Evolutionary conservation across 2,797 vertebrate genomes (phyloP), one percentile per base, ranked within the genome.

Genomic region (Gadopsis bispinosus): DNA sequence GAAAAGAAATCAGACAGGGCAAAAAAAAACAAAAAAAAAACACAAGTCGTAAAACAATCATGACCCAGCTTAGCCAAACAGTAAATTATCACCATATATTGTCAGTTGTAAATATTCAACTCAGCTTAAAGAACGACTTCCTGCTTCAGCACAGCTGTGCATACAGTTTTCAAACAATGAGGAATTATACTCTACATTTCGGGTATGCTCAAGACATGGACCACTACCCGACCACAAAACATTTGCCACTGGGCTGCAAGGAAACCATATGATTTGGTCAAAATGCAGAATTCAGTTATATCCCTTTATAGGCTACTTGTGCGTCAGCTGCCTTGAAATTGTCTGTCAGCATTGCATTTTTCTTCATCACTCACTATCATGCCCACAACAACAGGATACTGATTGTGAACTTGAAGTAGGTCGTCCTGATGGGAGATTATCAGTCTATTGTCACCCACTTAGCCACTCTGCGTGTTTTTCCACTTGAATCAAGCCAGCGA

Each of bases 331-430:
- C 29, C 20, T 33, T 43, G 12, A 31, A 29, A 48, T n/a, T 13
- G 2, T 22, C 19, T 22, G 47, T 45, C 8, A 39, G 14, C 26
- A 39, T 17, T 33, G 35, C 50, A 41, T 39, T 39, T 59, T 54
- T 48, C 33, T 20, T 67, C 35, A 20, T 43, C 14, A 19, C 64
- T 64, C 31, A 53, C 19, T 45, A 33, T 45, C 39, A 50, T 71
- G 33, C 16, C 31, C 13, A 22, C 31, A 22, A 26, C 35, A 61
- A 22, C 16, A 59, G 26, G 33, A 31, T 22, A 43, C 39, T 37
- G 14, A 50, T 64, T 61, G 48, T 69, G 33, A 48, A 31, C 60
- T 60, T 60, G 14, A 62, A 69, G 55, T 48, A n/a, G 10, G 20
- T 60, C 55, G 55, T 68, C 47, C n/a, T 39, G 39, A 66, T 55